Evolutionary conservation across 1,140 invertebrate genomes (phyloP), one percentile per base, ranked within the genome.

Genomic region (Eriosoma lanigerum): DNA sequence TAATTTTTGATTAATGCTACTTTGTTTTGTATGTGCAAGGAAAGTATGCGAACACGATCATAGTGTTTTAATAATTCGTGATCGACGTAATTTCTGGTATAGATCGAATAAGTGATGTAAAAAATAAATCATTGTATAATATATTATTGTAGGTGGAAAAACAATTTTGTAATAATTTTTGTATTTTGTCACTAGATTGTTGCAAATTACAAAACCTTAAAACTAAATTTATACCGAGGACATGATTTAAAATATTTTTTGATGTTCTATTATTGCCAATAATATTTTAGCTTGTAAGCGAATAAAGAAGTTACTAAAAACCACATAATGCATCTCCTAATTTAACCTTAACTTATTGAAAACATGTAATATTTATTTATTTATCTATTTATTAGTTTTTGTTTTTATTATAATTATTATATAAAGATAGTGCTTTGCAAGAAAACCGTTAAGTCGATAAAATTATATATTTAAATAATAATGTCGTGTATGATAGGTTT

Each of bases 151-250:
- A 38, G 32, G 8, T 8, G 32, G 32, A 38, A 38, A 38, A 38
- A 38, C 8, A 38, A 38, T 54, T 38, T 68, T 26, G 21, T 24
- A 46, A 68, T 68, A 38, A 4, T 38, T 38, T 4, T 38, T 38
- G 8, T 38, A 38, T 38, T 21, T 48, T 68, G 44, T 68, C 21
- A 38, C 15, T 17, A 5, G 21, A 68, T 13, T 26, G 5, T 6
- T 48, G 15, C 4, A 26, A 46, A 48, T 46, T 21, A 19, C 13
- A 62, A 26, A 68, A 68, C 48, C 66, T 68, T 48, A 68, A 68
- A 68, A 68, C 46, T 17, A 15, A 46, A 68, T 68, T 68, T 48
- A n/a, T 48, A 68, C 66, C 44, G 44, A 68, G 66, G 21, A 68
- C 44, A 48, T 19, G 32, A n/a, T n/a, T n/a, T n/a, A n/a, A n/a